Evolutionary conservation across 1,140 invertebrate genomes (phyloP).

Genomic region (Triops cancriformis): DNA sequence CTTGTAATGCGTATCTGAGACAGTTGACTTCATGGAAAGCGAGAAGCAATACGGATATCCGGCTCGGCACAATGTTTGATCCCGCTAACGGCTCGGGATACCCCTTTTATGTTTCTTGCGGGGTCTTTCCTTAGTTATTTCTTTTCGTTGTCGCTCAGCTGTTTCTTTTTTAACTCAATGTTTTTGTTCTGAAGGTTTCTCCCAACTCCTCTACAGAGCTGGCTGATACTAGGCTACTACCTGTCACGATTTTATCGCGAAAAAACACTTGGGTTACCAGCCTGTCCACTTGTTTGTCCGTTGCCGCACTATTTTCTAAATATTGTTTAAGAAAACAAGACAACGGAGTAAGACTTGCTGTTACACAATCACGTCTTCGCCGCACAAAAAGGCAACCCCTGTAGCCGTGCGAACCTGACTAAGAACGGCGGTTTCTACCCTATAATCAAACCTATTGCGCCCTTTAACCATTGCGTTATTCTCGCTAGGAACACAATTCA

Average conservation of each 20-base stretch:
- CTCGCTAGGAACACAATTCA: background rate
- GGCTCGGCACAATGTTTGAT: slow-evolving; percentile 8
- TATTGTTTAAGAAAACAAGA: background rate
- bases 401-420: background rate
- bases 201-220: background rate
- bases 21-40: background rate
- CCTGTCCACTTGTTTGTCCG: background rate
- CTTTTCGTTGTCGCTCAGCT: background rate
- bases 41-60: slow-evolving; percentile 5
- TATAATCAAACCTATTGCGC: background rate
- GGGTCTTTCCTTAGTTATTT: background rate
- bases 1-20: background rate
- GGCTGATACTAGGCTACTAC: background rate
- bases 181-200: background rate
- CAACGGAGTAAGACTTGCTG: background rate
- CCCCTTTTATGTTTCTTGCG: background rate
- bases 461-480: background rate
- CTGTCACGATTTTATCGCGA: background rate
- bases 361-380: background rate
- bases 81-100: slow-evolving; percentile 2
- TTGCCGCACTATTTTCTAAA: background rate
- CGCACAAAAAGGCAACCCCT: background rate
- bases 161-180: background rate
- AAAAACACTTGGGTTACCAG: background rate
- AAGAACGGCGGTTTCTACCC: background rate